Percentiles rank a stretch among this genome's conserved stretches.
Evolutionary conservation across 2,113 vertebrate species (phyloP).

Genomic region (Nothoprocta perdicaria): DNA sequence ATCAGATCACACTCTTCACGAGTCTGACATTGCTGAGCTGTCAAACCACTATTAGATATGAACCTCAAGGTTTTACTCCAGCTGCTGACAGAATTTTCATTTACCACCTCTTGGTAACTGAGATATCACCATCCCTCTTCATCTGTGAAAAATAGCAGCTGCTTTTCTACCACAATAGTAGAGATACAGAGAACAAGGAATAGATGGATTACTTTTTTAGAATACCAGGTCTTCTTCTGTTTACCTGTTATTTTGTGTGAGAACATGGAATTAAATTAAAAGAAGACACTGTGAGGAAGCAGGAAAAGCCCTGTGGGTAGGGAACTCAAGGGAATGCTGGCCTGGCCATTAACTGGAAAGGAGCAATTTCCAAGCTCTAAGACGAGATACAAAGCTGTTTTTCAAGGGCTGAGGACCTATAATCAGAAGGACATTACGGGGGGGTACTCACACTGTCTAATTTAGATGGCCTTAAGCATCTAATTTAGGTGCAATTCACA

Average conservation of each 20-base stretch:
- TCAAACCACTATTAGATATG: not conserved
- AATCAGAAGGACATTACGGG: not conserved
- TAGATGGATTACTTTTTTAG: not conserved
- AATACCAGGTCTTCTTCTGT: not conserved
- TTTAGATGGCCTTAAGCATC: not conserved
- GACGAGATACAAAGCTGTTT: not conserved
- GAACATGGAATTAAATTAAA: not conserved
- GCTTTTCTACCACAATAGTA: conserved; percentile 15
- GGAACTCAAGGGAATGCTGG: not conserved
- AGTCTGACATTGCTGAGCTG: conserved; percentile 13
- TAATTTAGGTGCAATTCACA: not conserved
- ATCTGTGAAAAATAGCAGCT: conserved; percentile 28
- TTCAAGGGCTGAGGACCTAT: not conserved
- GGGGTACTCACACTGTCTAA: not conserved
- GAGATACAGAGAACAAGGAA: not conserved
- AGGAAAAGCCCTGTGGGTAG: not conserved
- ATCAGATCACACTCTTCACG: not conserved
- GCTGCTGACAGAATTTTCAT: not conserved
- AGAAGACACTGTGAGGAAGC: not conserved
- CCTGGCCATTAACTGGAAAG: not conserved
- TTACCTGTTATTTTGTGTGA: not conserved
- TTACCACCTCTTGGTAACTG: conserved; percentile 31
- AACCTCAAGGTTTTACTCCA: not conserved
- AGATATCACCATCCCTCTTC: not conserved
- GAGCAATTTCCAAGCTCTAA: not conserved